Percentiles rank a stretch among this genome's conserved stretches.
Conservation (phyloP, 1,140 invertebrate genomes). For the Nasonia longicornis region DNA sequence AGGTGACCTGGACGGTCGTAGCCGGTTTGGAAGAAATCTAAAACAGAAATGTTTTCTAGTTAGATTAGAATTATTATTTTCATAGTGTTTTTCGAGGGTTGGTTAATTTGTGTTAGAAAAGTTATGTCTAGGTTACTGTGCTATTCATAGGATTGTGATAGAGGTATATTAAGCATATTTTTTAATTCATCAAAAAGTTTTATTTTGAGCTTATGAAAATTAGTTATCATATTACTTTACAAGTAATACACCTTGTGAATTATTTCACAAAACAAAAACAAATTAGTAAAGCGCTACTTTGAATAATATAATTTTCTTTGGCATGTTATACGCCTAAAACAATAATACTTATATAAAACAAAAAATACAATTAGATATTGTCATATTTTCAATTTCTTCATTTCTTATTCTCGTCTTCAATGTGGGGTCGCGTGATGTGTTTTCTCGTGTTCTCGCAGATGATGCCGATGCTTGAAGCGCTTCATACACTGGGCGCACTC, state of each 20-base stretch:
- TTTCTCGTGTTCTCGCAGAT: conserved; percentile 25
- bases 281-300: no score
- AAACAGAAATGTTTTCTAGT: conserved; percentile 18
- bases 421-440: background rate
- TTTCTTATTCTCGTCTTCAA: background rate
- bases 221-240: no score
- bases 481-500: conserved; percentile 2
- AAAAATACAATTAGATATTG: background rate
- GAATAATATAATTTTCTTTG: no score
- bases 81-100: background rate
- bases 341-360: background rate
- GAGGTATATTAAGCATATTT: background rate
- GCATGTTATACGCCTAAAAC: no score
- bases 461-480: conserved; percentile 21
- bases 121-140: background rate
- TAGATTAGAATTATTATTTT: background rate
- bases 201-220: background rate
- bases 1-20: background rate
- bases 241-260: no score
- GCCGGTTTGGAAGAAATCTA: background rate
- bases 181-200: background rate
- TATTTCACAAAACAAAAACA: no score
- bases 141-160: background rate
- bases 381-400: background rate
- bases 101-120: background rate